Percentiles rank a stretch among this genome's conserved stretches.
phyloP scores from a whole-genome alignment of 2,888 invertebrate species.

The Nomada ferruginata region DNA sequence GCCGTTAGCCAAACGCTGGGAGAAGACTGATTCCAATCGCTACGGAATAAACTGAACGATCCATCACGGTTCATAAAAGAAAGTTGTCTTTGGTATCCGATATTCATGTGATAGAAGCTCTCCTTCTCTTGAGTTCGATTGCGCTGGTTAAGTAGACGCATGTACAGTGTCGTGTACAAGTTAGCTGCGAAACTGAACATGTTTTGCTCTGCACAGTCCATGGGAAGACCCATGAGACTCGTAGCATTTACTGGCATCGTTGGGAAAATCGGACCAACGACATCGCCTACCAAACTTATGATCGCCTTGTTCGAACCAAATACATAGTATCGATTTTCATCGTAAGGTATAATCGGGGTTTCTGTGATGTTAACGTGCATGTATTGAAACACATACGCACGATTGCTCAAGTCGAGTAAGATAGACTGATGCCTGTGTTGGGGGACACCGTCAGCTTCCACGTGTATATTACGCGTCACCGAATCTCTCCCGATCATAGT shows the following conservation, averaged over 20 bases:
- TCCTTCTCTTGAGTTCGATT: constrained; percentile 92
- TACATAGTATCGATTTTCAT: constrained; percentile 95
- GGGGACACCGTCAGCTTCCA: constrained; percentile 95
- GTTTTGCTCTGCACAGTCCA: constrained; percentile 97
- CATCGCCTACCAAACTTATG: constrained; percentile 94
- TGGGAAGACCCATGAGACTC: constrained; percentile 91
- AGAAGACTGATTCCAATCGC: constrained; percentile 96
- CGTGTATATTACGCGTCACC: constrained; percentile 88
- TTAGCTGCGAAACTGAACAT: constrained; percentile 98
- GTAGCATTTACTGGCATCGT: constrained; percentile 96
- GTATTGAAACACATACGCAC: constrained; percentile 96
- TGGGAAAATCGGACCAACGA: constrained; percentile 96
- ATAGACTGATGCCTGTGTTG: constrained; percentile 97
- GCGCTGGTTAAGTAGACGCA: constrained; percentile 95
- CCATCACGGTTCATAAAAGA: constrained; percentile 96
- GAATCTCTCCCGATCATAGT: constrained; percentile 90
- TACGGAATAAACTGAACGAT: constrained; percentile 95
- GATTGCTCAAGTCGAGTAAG: constrained; percentile 95
- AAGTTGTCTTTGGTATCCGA: constrained; percentile 94
- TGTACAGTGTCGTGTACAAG: constrained; percentile 95
- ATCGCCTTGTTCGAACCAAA: constrained; percentile 95
- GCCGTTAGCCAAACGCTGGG: constrained; percentile 97
- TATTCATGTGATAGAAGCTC: constrained; percentile 95
- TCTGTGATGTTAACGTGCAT: constrained; percentile 98
- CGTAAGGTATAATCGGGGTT: constrained; percentile 95